Conservation (phyloP, 2,797 vertebrate genomes). For the Pogoniulus pusillus region DNA sequence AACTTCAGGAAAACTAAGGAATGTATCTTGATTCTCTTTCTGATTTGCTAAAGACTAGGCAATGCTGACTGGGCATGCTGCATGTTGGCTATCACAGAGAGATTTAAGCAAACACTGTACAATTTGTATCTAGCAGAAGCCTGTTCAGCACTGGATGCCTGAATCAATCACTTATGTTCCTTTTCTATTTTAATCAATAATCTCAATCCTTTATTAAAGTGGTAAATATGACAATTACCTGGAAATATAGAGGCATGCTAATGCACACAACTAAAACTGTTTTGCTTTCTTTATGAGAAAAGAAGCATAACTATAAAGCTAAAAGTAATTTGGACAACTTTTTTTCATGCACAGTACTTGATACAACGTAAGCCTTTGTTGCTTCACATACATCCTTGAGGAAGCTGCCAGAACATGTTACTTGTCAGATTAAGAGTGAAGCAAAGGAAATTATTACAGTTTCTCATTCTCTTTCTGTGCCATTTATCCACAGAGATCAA, state of each 20-base stretch:
- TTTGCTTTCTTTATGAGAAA: neutral
- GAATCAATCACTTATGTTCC: neutral
- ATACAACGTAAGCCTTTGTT: neutral
- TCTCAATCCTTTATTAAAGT: neutral
- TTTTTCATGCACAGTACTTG: neutral
- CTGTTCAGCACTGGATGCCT: neutral
- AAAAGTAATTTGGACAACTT: neutral
- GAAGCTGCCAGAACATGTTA: neutral
- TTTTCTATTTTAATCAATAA: neutral
- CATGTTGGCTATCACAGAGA: neutral
- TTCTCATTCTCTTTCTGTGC: neutral
- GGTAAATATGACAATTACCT: neutral
- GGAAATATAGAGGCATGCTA: neutral
- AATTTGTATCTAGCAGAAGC: neutral
- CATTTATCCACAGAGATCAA: neutral
- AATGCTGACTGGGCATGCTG: neutral
- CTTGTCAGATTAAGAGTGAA: neutral
- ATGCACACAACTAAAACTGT: neutral
- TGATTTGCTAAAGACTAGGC: neutral
- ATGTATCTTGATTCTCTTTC: neutral
- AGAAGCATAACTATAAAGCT: neutral
- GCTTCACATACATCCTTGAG: neutral
- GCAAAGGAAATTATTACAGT: neutral
- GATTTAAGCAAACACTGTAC: neutral
- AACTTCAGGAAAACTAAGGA: neutral